A percentile compares a stretch with the other conserved stretches of the same genome.
These are phyloP conservation scores for Orycteropus afer DNA, from an alignment of 2,113 vertebrate genomes.

Conservation along the genomic window DNA sequence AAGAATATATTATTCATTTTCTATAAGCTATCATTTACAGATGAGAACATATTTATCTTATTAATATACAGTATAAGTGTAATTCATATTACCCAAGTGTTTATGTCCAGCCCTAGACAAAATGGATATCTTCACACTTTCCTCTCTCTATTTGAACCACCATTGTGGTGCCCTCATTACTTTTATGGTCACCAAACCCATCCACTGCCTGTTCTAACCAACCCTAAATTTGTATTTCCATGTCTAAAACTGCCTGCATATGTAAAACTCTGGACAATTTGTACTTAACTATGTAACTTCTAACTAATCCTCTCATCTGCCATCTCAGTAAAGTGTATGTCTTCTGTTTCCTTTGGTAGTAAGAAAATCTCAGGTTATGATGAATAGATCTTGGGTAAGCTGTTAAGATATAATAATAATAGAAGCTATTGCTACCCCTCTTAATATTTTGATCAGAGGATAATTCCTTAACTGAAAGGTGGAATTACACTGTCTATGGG, in stretches of 20 bases:
- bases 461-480: constrained; percentile 13
- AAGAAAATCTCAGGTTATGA: constrained; percentile 25
- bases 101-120: constrained; percentile 9
- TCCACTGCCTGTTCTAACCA: not conserved
- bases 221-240: not conserved
- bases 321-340: not conserved
- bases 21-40: constrained; percentile 66
- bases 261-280: not conserved
- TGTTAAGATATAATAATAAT: constrained; percentile 33
- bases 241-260: not conserved
- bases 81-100: constrained; percentile 63
- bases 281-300: not conserved
- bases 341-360: not conserved
- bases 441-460: constrained; percentile 21
- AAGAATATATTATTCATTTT: constrained; percentile 69
- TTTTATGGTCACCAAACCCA: not conserved
- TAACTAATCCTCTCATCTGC: constrained; percentile 4
- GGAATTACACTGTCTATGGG: not conserved
- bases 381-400: not conserved
- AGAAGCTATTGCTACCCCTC: not conserved
- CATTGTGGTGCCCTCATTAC: not conserved
- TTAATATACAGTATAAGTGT: constrained; percentile 67
- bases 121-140: not conserved
- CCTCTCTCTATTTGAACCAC: not conserved
- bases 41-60: constrained; percentile 75